These are phyloP conservation scores for Sebastes minor DNA, from an alignment of 2,797 vertebrate genomes.

Conservation along the genomic window DNA sequence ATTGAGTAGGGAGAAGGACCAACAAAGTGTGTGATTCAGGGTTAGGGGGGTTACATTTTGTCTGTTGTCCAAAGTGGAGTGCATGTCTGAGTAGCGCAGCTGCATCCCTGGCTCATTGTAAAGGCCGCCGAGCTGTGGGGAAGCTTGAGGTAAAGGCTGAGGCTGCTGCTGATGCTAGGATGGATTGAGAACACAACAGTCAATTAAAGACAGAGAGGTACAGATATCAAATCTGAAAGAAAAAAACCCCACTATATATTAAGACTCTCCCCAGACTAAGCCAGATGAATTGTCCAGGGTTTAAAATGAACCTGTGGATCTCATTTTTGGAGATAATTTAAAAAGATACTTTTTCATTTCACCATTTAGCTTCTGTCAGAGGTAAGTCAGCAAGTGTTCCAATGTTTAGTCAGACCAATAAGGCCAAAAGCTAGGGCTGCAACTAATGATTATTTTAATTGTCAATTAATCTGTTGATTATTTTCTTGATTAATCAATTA, in stretches of 20 bases:
- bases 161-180: constrained; percentile 81
- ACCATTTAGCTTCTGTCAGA: not conserved
- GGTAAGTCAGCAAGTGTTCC: not conserved
- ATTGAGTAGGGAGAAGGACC: not conserved
- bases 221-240: not conserved
- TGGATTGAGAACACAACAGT: constrained; percentile 70
- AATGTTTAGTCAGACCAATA: not conserved
- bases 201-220: constrained; percentile 34
- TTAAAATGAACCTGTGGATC: constrained; percentile 6
- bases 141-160: constrained; percentile 85
- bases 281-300: not conserved
- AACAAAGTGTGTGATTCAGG: constrained; percentile 21
- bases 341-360: not conserved
- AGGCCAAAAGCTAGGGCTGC: not conserved
- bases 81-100: constrained; percentile 84
- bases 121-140: constrained; percentile 83
- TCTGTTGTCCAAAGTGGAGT: constrained; percentile 80
- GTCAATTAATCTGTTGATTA: too few relatives aligned
- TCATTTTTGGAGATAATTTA: not conserved
- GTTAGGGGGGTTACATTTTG: constrained; percentile 81
- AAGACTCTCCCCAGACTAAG: not conserved
- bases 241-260: not conserved
- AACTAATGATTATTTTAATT: too few relatives aligned
- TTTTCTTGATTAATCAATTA: too few relatives aligned
- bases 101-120: constrained; percentile 84